phyloP scores from a whole-genome alignment of 1,140 invertebrate species.

The Bombus soroeensis region DNA sequence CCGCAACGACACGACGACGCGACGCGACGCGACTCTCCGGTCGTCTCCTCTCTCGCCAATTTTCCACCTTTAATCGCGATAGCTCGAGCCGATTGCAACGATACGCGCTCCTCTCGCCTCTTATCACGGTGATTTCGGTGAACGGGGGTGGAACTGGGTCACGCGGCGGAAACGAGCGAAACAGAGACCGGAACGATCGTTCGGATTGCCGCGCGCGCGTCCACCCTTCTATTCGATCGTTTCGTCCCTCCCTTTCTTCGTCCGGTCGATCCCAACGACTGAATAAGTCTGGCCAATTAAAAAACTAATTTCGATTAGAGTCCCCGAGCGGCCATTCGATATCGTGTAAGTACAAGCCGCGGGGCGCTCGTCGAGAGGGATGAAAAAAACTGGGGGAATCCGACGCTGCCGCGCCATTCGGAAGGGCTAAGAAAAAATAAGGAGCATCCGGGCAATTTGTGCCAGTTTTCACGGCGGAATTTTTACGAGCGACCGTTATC shows the following conservation, averaged over 20 bases:
- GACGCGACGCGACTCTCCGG: background rate
- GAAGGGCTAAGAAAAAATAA: background rate
- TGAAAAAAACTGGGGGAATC: conserved; percentile 26
- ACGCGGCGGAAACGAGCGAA: conserved; percentile 4
- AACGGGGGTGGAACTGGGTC: conserved; percentile 14
- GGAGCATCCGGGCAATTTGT: background rate
- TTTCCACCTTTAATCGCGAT: background rate
- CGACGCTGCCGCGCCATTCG: background rate
- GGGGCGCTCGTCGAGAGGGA: conserved; percentile 42
- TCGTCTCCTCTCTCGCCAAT: background rate
- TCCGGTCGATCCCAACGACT: conserved; percentile 68
- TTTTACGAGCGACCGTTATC: conserved; percentile 25
- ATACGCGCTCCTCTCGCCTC: background rate
- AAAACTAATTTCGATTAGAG: conserved; percentile 81
- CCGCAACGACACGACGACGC: background rate
- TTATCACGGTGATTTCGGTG: background rate
- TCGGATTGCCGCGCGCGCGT: background rate
- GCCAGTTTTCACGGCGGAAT: conserved; percentile 20
- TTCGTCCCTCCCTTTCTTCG: too few species aligned
- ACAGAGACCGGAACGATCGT: conserved; percentile 20
- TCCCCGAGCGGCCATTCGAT: conserved; percentile 76
- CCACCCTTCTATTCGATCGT: background rate
- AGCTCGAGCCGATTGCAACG: background rate
- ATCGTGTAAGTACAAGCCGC: conserved; percentile 69
- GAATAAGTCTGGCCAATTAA: conserved; percentile 80